phyloP scores from a whole-genome alignment of 2,797 vertebrate species.

The Coregonus sp. region DNA sequence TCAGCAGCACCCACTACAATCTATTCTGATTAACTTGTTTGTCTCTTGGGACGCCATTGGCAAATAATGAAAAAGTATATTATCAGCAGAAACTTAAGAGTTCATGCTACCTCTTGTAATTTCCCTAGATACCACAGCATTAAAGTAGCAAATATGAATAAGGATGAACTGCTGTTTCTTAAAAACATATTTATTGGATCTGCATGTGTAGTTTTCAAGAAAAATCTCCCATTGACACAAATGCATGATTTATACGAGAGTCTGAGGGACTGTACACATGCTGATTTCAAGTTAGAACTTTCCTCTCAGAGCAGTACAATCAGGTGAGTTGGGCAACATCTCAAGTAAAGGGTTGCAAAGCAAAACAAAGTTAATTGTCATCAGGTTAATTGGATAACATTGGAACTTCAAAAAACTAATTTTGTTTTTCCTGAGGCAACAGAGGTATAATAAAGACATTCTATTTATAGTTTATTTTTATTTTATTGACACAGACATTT shows the following conservation, averaged over 20 bases:
- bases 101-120: not conserved
- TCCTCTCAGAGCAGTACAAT: not conserved
- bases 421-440: not conserved
- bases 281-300: not conserved
- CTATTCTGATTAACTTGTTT: not conserved
- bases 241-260: not conserved
- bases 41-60: not conserved
- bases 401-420: not conserved
- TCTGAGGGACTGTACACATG: not conserved
- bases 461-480: not conserved
- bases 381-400: not conserved
- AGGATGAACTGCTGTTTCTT: constrained; percentile 7
- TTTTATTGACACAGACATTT: not conserved
- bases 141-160: not conserved
- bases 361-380: not conserved
- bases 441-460: not conserved
- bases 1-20: not conserved
- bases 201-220: not conserved
- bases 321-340: not conserved
- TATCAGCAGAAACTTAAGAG: not conserved
- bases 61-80: not conserved
- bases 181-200: not conserved
- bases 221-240: not conserved
- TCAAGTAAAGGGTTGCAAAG: not conserved
- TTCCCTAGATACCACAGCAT: not conserved